Percentiles rank a stretch among this genome's conserved stretches.
Evolutionary conservation across 2,888 invertebrate species (phyloP).

Genomic region (Lathronympha strigana): DNA sequence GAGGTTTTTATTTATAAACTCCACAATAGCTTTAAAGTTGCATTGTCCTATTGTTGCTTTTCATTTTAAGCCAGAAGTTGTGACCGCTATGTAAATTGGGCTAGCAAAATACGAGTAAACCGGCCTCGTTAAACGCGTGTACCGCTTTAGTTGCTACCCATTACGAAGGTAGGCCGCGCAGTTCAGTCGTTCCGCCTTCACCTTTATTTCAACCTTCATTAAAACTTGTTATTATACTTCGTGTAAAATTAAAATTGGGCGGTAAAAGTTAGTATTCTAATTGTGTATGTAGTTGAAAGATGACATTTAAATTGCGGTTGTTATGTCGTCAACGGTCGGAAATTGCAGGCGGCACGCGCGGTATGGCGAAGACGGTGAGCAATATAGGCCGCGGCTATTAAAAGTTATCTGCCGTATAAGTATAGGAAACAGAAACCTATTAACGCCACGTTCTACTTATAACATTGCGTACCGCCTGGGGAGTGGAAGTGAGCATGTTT

Average conservation of each 20-base stretch:
- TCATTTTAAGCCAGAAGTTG: constrained; percentile 76
- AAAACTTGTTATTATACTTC: constrained; percentile 25
- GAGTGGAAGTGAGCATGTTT: too few species aligned
- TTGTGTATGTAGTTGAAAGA: constrained; percentile 34
- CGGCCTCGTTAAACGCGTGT: constrained; percentile 68
- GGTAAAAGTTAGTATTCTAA: constrained; percentile 22
- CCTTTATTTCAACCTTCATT: constrained; percentile 27
- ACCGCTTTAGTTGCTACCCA: constrained; percentile 53
- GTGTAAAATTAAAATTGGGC: constrained; percentile 22
- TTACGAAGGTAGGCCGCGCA: constrained; percentile 27
- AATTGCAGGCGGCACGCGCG: constrained; percentile 32
- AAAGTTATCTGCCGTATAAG: constrained; percentile 29
- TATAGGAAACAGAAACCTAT: constrained; percentile 26
- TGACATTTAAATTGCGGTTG: constrained; percentile 35
- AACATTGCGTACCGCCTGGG: neutral
- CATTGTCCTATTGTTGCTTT: constrained; percentile 80
- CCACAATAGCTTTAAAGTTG: constrained; percentile 76
- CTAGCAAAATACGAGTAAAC: constrained; percentile 61
- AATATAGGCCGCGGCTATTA: constrained; percentile 31
- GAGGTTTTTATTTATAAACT: constrained; percentile 69
- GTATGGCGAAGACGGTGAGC: constrained; percentile 20
- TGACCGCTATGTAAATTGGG: constrained; percentile 78
- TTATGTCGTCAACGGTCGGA: constrained; percentile 29
- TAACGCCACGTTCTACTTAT: constrained; percentile 26
- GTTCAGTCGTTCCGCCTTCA: neutral